Base-by-base conservation (phyloP, 2,888 invertebrate species). In the Plebejus anna region DNA sequence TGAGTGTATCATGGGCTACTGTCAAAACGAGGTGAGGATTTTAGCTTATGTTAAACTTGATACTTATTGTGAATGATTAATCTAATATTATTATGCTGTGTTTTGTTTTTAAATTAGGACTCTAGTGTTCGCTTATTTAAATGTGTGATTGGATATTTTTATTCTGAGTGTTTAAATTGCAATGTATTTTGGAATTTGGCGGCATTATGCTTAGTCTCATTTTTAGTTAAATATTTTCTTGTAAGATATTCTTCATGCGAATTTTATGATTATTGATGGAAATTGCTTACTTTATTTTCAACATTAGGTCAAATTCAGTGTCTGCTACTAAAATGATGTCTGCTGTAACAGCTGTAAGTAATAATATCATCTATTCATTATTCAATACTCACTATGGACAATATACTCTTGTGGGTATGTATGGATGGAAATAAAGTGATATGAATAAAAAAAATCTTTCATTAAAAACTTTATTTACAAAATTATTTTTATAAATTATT, bases 401-500 rank as follows among this genome's bases (percentile, higher is more conserved):
- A 66, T 32, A 32, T 0, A 16, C 11, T 70, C 32, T 13, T 1
- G 70, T 71, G 55, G 16, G 55, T 55, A 55, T 55, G 1, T 66
- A 11, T 70, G 13, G n/a, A 11, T 70, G 13, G n/a, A 70, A 80
- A 71, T 75, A 78, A 73, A 78, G 36, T 71, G 57, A 59, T 22
- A 71, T 76, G 47, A 75, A 32, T 22, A 75, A 61, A 59, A 73
- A 11, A 71, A 28, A 9, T 16, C 73, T 77, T 79, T 78, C 75
- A 73, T 76, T 77, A 77, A 80, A 85, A 84, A 84, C 78, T 92
- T 91, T 94, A 94, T 93, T 92, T 93, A 93, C 93, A 93, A 89
- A 88, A 85, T 86, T 86, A 84, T 82, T 79, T 66, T 80, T 88
- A 93, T 93, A 93, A 94, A 93, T 94, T 90, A 94, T 81, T 80